Percentiles rank a stretch among this genome's conserved stretches.
Conservation (phyloP, 2,888 invertebrate species). For the Blomia tropicalis region DNA sequence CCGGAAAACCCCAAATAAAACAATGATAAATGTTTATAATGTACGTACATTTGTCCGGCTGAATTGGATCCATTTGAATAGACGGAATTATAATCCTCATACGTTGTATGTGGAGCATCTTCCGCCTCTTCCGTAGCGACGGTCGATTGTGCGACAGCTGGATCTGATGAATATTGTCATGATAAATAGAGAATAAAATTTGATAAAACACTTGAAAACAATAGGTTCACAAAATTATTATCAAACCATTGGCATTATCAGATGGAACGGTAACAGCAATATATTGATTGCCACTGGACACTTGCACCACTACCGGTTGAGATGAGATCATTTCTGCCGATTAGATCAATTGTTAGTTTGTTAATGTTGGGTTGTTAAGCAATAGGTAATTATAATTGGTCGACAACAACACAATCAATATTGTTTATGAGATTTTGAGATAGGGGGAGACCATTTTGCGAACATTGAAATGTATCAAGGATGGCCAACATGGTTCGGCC, state of each 20-base stretch:
- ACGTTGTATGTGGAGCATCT: conserved; percentile 20
- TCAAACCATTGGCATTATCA: conserved; percentile 11
- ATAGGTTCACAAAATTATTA: too few species aligned
- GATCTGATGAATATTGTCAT: neutral
- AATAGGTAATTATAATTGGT: too few species aligned
- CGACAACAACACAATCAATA: too few species aligned
- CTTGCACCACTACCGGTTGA: conserved; percentile 23
- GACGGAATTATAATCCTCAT: conserved; percentile 22
- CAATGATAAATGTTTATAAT: neutral
- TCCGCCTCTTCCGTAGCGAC: conserved; percentile 18
- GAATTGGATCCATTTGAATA: conserved; percentile 23
- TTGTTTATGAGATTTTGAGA: too few species aligned
- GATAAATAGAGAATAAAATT: too few species aligned
- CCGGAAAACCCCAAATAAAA: neutral
- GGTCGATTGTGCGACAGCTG: neutral
- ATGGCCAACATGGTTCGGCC: too few species aligned
- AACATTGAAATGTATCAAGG: too few species aligned
- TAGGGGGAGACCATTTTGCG: too few species aligned
- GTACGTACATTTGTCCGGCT: conserved; percentile 15
- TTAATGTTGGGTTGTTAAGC: neutral
- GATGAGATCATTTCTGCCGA: conserved; percentile 17
- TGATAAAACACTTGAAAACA: too few species aligned
- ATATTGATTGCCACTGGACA: conserved; percentile 19
- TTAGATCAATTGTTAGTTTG: neutral
- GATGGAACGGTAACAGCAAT: conserved; percentile 18